Evolutionary conservation across 2,113 vertebrate species (phyloP).

Genomic region (Australoheros scitulus): DNA sequence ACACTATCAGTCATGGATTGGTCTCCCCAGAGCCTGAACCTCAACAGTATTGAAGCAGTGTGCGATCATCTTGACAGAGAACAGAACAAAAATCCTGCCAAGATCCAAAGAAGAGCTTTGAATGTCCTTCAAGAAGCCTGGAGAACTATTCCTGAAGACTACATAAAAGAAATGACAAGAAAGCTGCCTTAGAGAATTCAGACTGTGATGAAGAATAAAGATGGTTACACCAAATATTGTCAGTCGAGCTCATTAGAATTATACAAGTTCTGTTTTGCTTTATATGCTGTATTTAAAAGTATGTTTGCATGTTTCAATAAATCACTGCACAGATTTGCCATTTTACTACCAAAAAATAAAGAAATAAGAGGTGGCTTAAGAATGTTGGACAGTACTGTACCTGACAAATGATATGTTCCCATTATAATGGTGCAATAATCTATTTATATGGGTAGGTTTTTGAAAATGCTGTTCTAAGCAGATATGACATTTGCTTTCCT

Average conservation of each 20-base stretch:
- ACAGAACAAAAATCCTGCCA: too few relatives aligned
- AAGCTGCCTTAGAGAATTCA: too few relatives aligned
- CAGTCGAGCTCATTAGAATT: not conserved
- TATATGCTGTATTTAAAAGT: not conserved
- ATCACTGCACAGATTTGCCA: not conserved
- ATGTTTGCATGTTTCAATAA: not conserved
- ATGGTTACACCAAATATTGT: not conserved
- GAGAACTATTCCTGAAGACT: too few relatives aligned
- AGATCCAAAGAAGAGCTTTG: too few relatives aligned
- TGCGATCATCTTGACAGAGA: too few relatives aligned
- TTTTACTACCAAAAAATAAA: not conserved
- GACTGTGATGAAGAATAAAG: too few relatives aligned
- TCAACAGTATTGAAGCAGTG: too few relatives aligned
- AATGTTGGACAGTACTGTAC: not conserved
- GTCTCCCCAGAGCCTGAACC: too few relatives aligned
- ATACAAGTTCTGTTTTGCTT: not conserved
- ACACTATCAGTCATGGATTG: too few relatives aligned
- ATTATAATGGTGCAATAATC: not conserved
- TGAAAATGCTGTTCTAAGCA: not conserved
- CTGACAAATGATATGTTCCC: not conserved
- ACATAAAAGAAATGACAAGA: too few relatives aligned
- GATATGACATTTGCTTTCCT: not conserved
- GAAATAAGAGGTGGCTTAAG: not conserved
- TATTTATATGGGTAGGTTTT: not conserved
- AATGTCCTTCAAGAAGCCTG: too few relatives aligned